Percentiles rank a stretch among this genome's conserved stretches.
phyloP scores from a whole-genome alignment of 1,140 invertebrate genomes.

The Drosophila grimshawi region DNA sequence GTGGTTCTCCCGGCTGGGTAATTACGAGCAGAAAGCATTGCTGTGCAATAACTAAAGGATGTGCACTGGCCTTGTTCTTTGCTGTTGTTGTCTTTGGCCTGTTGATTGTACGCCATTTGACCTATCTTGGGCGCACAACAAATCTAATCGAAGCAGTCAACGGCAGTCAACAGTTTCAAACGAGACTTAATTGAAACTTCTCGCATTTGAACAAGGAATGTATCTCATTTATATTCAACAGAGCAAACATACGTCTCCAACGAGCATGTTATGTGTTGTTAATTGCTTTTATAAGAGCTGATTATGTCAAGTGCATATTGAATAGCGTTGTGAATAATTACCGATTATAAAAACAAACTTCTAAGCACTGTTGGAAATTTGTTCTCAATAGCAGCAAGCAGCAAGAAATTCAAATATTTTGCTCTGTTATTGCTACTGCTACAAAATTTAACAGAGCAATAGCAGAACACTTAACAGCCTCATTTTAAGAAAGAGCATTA shows the following conservation, averaged over 20 bases:
- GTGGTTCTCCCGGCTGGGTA: constrained; percentile 49
- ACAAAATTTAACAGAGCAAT: no score
- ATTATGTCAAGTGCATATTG: neutral
- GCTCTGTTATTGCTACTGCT: no score
- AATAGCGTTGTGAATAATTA: neutral
- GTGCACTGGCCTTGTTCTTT: constrained; percentile 27
- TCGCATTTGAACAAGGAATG: neutral
- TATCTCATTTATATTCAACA: neutral
- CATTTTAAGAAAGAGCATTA: no score
- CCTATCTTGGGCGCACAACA: constrained; percentile 10
- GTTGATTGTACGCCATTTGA: constrained; percentile 43
- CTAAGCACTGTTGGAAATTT: no score
- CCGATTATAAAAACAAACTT: no score
- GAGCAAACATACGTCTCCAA: neutral
- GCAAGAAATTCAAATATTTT: no score
- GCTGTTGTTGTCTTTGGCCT: constrained; percentile 3
- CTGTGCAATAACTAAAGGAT: constrained; percentile 34
- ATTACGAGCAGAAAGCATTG: constrained; percentile 32
- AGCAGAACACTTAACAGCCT: no score
- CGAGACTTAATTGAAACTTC: neutral
- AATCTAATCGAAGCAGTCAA: constrained; percentile 54
- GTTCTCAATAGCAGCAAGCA: no score
- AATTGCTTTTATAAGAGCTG: neutral
- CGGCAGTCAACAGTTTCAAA: constrained; percentile 4
- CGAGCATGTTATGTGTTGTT: neutral